These are phyloP conservation scores for Brachyrhaphis roseni DNA, from an alignment of 2,797 vertebrate species.

Conservation along the genomic window DNA sequence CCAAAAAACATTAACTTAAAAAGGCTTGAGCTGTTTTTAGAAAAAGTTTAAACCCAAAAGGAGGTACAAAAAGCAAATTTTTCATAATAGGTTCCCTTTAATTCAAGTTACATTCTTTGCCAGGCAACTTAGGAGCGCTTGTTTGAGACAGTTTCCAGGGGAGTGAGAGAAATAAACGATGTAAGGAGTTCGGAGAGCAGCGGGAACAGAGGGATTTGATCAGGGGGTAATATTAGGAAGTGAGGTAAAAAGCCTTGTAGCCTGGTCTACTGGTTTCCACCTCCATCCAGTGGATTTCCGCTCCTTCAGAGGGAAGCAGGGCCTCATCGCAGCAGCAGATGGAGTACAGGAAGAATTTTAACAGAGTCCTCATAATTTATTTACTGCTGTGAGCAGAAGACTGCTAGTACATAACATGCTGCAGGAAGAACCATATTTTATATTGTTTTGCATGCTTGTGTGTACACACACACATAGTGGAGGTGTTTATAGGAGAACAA, in stretches of 20 bases:
- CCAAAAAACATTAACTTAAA: too few relatives aligned
- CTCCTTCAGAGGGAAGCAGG: constrained; percentile 38
- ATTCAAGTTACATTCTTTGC: background rate
- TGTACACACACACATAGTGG: background rate
- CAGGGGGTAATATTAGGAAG: constrained; percentile 22
- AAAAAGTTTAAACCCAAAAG: too few relatives aligned
- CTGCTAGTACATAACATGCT: constrained; percentile 59
- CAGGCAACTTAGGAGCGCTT: background rate
- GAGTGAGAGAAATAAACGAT: constrained; percentile 33
- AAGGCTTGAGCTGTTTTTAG: too few relatives aligned
- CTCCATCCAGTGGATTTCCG: constrained; percentile 12
- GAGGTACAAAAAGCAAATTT: too few relatives aligned
- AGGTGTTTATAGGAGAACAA: background rate
- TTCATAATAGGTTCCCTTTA: background rate
- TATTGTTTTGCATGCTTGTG: constrained; percentile 16
- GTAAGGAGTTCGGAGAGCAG: constrained; percentile 10
- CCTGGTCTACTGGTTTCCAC: constrained; percentile 20
- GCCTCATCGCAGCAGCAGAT: constrained; percentile 30
- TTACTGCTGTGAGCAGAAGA: constrained; percentile 67
- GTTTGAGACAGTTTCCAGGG: background rate
- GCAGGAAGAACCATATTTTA: constrained; percentile 38
- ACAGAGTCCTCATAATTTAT: constrained; percentile 83
- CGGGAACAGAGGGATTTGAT: constrained; percentile 21
- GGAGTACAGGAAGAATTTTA: constrained; percentile 78
- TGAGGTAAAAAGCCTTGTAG: constrained; percentile 15